Evolutionary conservation across 2,888 invertebrate species (phyloP).

Genomic region (Drosophila multiciliata): DNA sequence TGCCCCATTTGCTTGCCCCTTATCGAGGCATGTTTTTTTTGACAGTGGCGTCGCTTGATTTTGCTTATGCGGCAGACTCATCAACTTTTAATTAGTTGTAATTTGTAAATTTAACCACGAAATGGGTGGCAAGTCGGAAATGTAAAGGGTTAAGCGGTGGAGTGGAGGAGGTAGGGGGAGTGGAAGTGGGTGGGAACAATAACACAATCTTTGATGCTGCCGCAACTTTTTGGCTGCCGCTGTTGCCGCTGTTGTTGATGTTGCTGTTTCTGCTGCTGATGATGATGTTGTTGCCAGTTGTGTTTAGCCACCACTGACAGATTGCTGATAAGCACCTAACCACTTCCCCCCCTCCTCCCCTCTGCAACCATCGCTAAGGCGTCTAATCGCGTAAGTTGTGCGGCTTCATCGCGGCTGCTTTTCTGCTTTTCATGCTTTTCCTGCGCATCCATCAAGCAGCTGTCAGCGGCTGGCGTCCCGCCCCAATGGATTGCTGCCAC

Average conservation of each 20-base stretch:
- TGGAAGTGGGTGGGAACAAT: background rate
- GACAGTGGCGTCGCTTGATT: conserved; percentile 62
- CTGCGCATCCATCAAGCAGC: conserved; percentile 52
- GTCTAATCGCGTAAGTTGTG: conserved; percentile 53
- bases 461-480: conserved; percentile 42
- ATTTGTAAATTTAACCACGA: conserved; percentile 80
- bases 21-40: conserved; percentile 40
- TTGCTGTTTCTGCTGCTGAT: background rate
- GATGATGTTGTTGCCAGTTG: conserved; percentile 50
- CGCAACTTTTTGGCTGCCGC: conserved; percentile 20
- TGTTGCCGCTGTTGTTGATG: background rate
- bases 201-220: conserved; percentile 44
- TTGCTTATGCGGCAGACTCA: conserved; percentile 78
- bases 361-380: background rate
- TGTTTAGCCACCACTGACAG: conserved; percentile 66
- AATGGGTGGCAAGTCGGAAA: background rate
- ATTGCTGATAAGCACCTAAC: conserved; percentile 68
- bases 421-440: conserved; percentile 11
- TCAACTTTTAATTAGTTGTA: conserved; percentile 83
- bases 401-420: conserved; percentile 22
- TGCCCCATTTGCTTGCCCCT: conserved; percentile 65
- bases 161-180: background rate
- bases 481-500: conserved; percentile 31
- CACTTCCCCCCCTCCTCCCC: background rate
- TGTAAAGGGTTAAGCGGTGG: background rate